Base-by-base conservation (phyloP, 2,888 invertebrate genomes). In the Eremobia ochroleuca region DNA sequence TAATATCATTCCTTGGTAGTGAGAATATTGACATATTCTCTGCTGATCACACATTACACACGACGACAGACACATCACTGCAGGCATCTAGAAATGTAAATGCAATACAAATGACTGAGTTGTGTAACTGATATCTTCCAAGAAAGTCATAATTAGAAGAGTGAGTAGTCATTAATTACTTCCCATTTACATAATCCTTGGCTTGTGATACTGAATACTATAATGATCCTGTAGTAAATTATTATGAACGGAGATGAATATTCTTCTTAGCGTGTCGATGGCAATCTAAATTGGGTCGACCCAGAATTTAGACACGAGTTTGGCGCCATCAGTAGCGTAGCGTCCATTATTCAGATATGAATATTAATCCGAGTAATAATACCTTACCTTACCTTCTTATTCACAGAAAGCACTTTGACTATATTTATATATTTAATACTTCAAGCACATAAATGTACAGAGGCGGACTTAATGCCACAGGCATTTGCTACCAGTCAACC, bases 151-250 rank as follows among this genome's bases (percentile, higher is more conserved):
- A 34, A 80, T 73, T 49, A n/a, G 13, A 40, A 73, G 25, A 73
- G 9, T 40, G 31, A 46, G 3, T 31, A 34, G 25, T 49, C 40
- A 25, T 25, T 73, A 61, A 81, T 77, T 77, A 59, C 37, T 70
- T 11, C 37, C 34, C 11, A 76, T 70, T 79, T 58, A 59, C 71
- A 59, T 79, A 74, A 74, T 61, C 52, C 81, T 77, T 74, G 81
- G 49, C 59, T 81, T 34, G 0, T 73, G 25, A 34, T 52, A 81
- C 74, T 80, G 49, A 59, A 71, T 55, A 73, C 40, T 77, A 2
- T 72, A 59, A 34, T 34, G n/a, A 25, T 13, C 18, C n/a, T 49
- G 40, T 31, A 70, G 21, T 79, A 28, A 79, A 79, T 11, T 34
- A 61, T 34, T 34, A 34, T 25, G 21, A 34, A 34, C 11, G 21